These are phyloP conservation scores for Zalophus californianus DNA, from an alignment of 2,797 vertebrate species.

Conservation along the genomic window DNA sequence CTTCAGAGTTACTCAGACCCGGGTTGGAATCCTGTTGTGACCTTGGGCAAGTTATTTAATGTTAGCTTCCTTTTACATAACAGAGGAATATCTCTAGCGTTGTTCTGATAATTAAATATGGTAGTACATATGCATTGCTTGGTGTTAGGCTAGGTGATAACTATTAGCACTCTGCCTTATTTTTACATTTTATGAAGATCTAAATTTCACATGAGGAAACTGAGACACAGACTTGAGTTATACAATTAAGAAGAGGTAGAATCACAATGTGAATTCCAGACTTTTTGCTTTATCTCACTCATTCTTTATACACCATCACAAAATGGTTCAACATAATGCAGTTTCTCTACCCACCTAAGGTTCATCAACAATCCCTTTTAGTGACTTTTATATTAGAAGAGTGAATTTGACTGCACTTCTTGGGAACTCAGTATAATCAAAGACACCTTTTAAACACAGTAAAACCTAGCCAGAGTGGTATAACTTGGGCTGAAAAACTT, in stretches of 20 bases:
- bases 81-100: not conserved
- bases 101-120: not conserved
- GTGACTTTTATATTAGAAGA: not conserved
- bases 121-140: not conserved
- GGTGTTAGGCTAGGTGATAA: not conserved
- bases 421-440: not conserved
- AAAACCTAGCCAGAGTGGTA: not conserved
- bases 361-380: not conserved
- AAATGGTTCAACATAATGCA: not conserved
- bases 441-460: not conserved
- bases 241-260: not conserved
- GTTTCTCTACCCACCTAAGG: not conserved
- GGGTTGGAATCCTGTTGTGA: not conserved
- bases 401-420: not conserved
- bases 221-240: not conserved
- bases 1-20: not conserved
- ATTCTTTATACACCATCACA: not conserved
- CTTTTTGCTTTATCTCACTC: not conserved
- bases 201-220: conserved; percentile 8
- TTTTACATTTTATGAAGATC: conserved; percentile 14
- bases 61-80: not conserved
- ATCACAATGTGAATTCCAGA: not conserved
- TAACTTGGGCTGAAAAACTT: not conserved
- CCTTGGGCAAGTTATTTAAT: not conserved
- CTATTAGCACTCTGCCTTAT: not conserved